A percentile compares a stretch with the other conserved stretches of the same genome.
Conservation (phyloP, 2,797 vertebrate genomes). For the Hippopotamyrus pictus region DNA sequence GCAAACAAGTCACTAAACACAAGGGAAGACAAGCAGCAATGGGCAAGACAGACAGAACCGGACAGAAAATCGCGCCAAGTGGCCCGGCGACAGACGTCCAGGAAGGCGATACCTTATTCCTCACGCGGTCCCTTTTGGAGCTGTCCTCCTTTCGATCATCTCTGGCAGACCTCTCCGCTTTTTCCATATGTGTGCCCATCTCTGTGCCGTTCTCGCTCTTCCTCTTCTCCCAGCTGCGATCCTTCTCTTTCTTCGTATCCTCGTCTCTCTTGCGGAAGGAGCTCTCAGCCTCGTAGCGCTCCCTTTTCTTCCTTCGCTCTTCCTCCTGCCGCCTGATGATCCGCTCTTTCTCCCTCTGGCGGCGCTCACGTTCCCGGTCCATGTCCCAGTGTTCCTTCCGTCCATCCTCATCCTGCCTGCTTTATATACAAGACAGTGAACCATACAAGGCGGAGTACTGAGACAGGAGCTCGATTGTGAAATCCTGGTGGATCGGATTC, state of each 20-base stretch:
- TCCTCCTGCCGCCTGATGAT: slow-evolving; percentile 78
- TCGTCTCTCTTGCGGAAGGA: slow-evolving; percentile 79
- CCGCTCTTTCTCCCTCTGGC: slow-evolving; percentile 76
- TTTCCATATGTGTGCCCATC: slow-evolving; percentile 55
- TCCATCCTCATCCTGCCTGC: slow-evolving; percentile 78
- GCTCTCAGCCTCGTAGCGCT: slow-evolving; percentile 85
- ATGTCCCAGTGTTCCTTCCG: slow-evolving; percentile 82
- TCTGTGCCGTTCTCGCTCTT: slow-evolving; percentile 68
- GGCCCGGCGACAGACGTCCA: neutral
- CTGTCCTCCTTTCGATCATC: slow-evolving; percentile 82
- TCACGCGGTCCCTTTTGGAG: slow-evolving; percentile 80
- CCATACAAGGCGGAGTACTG: neutral
- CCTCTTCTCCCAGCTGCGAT: slow-evolving; percentile 75
- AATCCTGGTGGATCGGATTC: neutral
- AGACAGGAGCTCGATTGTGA: neutral
- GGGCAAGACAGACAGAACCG: neutral
- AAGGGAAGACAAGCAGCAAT: neutral
- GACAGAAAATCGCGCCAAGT: neutral
- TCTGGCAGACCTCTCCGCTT: slow-evolving; percentile 67
- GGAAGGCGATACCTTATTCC: slow-evolving; percentile 78
- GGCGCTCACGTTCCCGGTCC: slow-evolving; percentile 74
- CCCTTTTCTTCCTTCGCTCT: slow-evolving; percentile 80
- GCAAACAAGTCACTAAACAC: slow-evolving; percentile 13
- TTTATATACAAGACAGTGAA: neutral
- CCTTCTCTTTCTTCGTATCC: slow-evolving; percentile 77